Percentiles rank a stretch among this genome's conserved stretches.
Evolutionary conservation across 2,888 invertebrate species (phyloP).

Genomic region (Prostheceraeus crozeri): DNA sequence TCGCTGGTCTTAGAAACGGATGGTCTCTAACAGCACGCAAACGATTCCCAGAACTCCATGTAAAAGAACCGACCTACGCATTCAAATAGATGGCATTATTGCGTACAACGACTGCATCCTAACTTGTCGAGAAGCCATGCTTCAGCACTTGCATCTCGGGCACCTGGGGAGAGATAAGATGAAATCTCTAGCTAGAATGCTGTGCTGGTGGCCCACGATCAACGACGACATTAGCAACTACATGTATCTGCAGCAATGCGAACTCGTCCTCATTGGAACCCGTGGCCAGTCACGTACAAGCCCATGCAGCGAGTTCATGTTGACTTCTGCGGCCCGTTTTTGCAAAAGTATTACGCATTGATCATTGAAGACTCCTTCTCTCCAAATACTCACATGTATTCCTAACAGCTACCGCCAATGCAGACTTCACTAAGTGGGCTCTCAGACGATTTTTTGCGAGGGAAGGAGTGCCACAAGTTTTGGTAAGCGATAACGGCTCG

Average conservation of each 20-base stretch:
- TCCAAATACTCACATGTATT: no score
- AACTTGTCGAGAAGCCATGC: constrained; percentile 8
- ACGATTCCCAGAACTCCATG: no score
- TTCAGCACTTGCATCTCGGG: constrained; percentile 7
- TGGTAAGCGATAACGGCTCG: constrained; percentile 25
- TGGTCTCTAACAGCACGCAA: neutral
- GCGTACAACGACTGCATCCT: neutral
- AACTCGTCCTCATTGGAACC: neutral
- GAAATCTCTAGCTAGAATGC: constrained; percentile 16
- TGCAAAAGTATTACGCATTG: no score
- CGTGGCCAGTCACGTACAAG: neutral
- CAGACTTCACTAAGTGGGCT: no score
- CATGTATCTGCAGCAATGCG: no score
- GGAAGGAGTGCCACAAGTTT: constrained; percentile 27
- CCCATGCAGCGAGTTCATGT: constrained; percentile 19
- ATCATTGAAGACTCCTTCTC: no score
- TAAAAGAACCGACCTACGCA: neutral
- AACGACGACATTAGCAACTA: no score
- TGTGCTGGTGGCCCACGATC: no score
- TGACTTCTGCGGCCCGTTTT: no score
- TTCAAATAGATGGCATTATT: constrained; percentile 7
- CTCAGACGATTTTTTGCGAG: constrained; percentile 14
- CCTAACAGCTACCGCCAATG: no score
- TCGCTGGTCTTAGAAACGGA: constrained; percentile 5
- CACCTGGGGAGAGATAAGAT: constrained; percentile 24